phyloP scores from a whole-genome alignment of 2,113 vertebrate genomes.

The Aegotheles bennettii region DNA sequence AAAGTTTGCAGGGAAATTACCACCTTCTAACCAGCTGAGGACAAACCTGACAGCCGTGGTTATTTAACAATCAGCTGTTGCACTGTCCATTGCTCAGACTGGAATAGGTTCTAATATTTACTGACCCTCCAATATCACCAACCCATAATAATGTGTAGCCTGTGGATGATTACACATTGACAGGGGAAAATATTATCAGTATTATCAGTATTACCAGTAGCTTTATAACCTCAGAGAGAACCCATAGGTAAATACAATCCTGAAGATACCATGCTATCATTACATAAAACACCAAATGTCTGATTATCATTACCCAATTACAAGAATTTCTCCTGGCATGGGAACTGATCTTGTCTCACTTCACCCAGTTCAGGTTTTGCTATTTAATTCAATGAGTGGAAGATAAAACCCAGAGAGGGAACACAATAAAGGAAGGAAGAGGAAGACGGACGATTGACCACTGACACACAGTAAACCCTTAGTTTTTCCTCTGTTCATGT shows the following conservation, averaged over 20 bases:
- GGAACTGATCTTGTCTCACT: neutral
- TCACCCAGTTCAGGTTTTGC: neutral
- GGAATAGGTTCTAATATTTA: neutral
- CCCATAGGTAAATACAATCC: neutral
- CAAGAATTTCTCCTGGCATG: neutral
- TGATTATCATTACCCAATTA: neutral
- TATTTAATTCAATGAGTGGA: neutral
- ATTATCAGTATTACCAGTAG: too few species aligned
- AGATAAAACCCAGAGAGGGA: neutral
- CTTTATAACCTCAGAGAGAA: neutral
- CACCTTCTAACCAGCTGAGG: neutral
- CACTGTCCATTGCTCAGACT: neutral
- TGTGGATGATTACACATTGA: neutral
- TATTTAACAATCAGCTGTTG: neutral
- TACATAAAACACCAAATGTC: neutral
- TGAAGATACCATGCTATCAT: neutral
- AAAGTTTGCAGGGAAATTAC: neutral
- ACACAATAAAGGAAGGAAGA: neutral
- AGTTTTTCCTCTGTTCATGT: neutral
- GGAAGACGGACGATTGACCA: rapidly evolving
- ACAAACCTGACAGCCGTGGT: neutral
- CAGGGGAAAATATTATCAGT: neutral
- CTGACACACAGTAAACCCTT: neutral
- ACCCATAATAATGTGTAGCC: neutral
- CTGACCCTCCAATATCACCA: neutral